Base-by-base conservation (phyloP, 1,140 invertebrate species). In the Lasioglossum baleicum region DNA sequence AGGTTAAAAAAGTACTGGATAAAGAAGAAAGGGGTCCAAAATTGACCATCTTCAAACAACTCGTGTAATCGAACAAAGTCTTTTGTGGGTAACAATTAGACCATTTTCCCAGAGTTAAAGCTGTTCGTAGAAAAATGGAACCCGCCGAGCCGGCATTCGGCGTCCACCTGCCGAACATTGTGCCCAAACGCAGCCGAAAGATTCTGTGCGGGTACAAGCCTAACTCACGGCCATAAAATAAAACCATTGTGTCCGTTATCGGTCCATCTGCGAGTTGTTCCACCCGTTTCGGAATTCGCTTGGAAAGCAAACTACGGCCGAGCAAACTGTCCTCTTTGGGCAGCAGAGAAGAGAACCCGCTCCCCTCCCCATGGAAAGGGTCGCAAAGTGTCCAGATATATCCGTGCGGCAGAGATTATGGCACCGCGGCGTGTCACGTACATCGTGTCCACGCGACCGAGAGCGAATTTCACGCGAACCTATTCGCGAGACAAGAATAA, bases 331-430 rank as follows among this genome's bases (percentile, higher is more conserved):
- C 53, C 53, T 20, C 20, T 56, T 56, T 17, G 17, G 53, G 53
- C 20, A 56, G 20, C 53, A n/a, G 15, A 7, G 5, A 53, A 53
- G 51, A 53, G 51, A 5, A 53, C 15, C 15, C 51, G 1, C 11
- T 5, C 13, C 56, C 56, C 56, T 6, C 56, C 53, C 44, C 8
- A 8, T 56, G 56, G 15, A 53, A n/a, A n/a, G 20, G 20, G 20
- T 58, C 20, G n/a, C 56, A 58, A 58, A 58, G 56, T n/a, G 56
- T 58, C 60, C 60, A 31, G 60, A 31, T 63, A 63, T 63, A 63
- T 63, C 26, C 60, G 5, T 6, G 60, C 2, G 11, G 13, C 40
- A 2, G n/a, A 66, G 65, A 44, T 66, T 48, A 66, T 11, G 5
- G n/a, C n/a, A 66, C 42, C 26, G 26, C 26, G 56, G 20, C 22